Evolutionary conservation across 2,113 vertebrate genomes (phyloP), one percentile per base, ranked within the genome.

Genomic region (Lophotis ruficrista): DNA sequence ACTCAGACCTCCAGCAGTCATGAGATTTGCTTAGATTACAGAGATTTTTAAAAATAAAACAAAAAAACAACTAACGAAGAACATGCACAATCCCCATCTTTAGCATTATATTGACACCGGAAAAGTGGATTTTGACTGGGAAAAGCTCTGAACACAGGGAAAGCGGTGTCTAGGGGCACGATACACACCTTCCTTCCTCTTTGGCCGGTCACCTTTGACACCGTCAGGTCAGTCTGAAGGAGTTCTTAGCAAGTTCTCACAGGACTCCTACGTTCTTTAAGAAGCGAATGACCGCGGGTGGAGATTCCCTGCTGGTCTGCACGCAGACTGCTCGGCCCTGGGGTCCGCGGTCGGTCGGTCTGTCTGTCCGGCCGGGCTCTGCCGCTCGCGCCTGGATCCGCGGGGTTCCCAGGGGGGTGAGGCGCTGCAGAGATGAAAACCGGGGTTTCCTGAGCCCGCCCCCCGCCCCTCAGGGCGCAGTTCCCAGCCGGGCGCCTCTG

Each of bases 221-320:
- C 14, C 0, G 0, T 10, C 47, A 9, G 14, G 0, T 10, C 47
- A 10, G 18, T 4, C 28, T 25, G 12, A 8, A 15, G 31, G 8
- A 9, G 16, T 4, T 10, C 31, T 10, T 4, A 27, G 5, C 9
- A 13, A 64, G 15, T 21, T 27, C 45, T 47, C 22, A 4, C 5
- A 53, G 14, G 14, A n/a, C 5, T 12, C 5, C 0, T 4, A 16
- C 48, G 3, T 12, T 17, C 14, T 4, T 38, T 10, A 6, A 11
- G 8, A 11, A 30, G 12, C 64, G 3, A 7, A 1, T 45, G 5
- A 10, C 7, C 56, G 3, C 0, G 4, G 2, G 51, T 4, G 64
- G 2, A 7, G 1, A 1, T 9, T 4, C 10, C 30, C 33, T 1
- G 0, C 3, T 0, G 45, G 27, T 0, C 15, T 4, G 27, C 23